Evolutionary conservation across 2,888 invertebrate genomes (phyloP).

Genomic region (Orthosia gothica): DNA sequence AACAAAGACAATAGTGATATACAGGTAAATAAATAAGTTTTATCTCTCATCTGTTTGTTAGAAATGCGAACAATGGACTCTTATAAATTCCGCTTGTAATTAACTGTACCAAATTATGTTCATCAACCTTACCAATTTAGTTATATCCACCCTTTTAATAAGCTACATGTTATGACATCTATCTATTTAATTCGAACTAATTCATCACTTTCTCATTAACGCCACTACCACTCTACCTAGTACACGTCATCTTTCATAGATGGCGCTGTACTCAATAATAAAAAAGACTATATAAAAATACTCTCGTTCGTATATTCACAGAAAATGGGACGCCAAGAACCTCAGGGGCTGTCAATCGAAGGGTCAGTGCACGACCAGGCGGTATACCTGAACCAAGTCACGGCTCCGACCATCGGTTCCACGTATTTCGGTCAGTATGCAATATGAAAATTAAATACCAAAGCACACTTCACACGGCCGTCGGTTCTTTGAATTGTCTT

Average conservation of each 20-base stretch:
- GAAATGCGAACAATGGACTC: slow-evolving; percentile 53
- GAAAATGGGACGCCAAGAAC: slow-evolving; percentile 89
- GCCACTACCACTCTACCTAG: slow-evolving; percentile 11
- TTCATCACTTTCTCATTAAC: neutral
- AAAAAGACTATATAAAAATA: slow-evolving; percentile 32
- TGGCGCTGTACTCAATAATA: slow-evolving; percentile 71
- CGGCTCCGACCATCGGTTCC: slow-evolving; percentile 82
- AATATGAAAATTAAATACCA: slow-evolving; percentile 78
- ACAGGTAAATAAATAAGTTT: slow-evolving; percentile 75
- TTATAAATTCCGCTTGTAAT: slow-evolving; percentile 31
- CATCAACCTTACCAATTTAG: slow-evolving; percentile 2
- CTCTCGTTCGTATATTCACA: slow-evolving; percentile 71
- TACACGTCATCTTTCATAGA: slow-evolving; percentile 65
- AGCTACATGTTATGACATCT: slow-evolving; percentile 61
- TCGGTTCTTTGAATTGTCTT: slow-evolving; percentile 66
- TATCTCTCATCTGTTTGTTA: slow-evolving; percentile 36
- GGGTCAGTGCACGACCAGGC: slow-evolving; percentile 81
- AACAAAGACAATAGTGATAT: slow-evolving; percentile 82
- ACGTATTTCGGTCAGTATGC: slow-evolving; percentile 89
- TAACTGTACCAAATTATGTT: slow-evolving; percentile 16
- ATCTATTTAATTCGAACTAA: slow-evolving; percentile 7
- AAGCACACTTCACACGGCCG: slow-evolving; percentile 64
- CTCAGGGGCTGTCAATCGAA: slow-evolving; percentile 76
- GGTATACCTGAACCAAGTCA: slow-evolving; percentile 84
- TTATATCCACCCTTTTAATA: neutral